Evolutionary conservation across 2,888 invertebrate species (phyloP), one percentile per base, ranked within the genome.

Genomic region (Machimus rusticus): DNA sequence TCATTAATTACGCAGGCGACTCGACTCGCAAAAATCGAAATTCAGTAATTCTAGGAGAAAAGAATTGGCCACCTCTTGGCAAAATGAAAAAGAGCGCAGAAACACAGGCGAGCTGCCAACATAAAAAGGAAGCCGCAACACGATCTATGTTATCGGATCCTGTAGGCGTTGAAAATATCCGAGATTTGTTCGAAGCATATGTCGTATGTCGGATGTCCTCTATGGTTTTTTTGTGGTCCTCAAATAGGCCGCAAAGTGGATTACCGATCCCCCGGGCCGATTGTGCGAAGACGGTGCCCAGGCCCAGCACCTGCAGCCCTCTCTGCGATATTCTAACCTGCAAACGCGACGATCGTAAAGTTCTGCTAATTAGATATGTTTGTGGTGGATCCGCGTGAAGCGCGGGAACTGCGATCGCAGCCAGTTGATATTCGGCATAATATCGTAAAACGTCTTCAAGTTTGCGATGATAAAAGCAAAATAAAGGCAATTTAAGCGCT

Each of bases 351-450:
- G 77, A 77, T 86, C 86, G 77, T 86, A 86, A 86, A 86, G 55
- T 77, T 86, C 55, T 76, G 76, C 86, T 86, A 86, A 86, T 86
- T 86, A 77, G 86, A 86, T 77, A 51, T 86, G 86, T 86, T 77
- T 37, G 46, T 46, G 12, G 77, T 31, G 31, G 78, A 78, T 43
- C 43, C 78, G 37, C 19, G 43, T 43, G 78, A 78, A 78, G 46
- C 81, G 43, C 28, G 81, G 43, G 55, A 28, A 23, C n/a, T 28
- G 51, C 34, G 55, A 55, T 55, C 55, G 23, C 46, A 31, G 37
- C 28, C 81, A 51, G 14, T 51, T 31, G 81, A 81, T 81, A 55
- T 51, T 81, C 28, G 81, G 81, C 31, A 55, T 23, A 81, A 81
- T 81, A 81, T 55, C 81, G 55, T 81, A 81, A 81, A 81, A 28